Evolutionary conservation across 2,888 invertebrate species (phyloP).

Genomic region (Agriopis aurantiaria): DNA sequence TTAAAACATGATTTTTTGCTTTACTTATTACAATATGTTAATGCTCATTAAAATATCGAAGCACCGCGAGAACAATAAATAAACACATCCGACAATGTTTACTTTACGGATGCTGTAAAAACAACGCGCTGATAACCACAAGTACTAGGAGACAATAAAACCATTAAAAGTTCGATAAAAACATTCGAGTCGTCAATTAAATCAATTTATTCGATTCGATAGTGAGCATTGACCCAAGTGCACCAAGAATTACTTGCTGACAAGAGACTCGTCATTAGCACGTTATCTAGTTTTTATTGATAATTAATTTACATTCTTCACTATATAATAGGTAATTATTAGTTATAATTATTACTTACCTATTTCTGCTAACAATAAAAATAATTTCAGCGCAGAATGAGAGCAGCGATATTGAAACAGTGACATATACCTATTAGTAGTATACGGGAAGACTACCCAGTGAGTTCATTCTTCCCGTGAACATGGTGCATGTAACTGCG

Average conservation of each 20-base stretch:
- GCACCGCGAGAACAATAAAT: slow-evolving; percentile 14
- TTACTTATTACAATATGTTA: not conserved
- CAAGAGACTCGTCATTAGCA: slow-evolving; percentile 31
- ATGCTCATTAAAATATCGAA: slow-evolving; percentile 17
- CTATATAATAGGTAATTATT: slow-evolving; percentile 6
- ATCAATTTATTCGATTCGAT: slow-evolving; percentile 48
- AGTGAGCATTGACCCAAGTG: slow-evolving; percentile 20
- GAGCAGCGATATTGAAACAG: too few relatives aligned
- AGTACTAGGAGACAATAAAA: slow-evolving; percentile 38
- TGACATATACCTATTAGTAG: too few relatives aligned
- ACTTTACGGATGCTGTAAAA: slow-evolving; percentile 25
- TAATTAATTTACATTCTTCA: slow-evolving; percentile 10
- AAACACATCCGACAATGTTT: slow-evolving; percentile 23
- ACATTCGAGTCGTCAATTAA: slow-evolving; percentile 47
- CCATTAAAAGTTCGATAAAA: slow-evolving; percentile 49
- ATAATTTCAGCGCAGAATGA: not conserved
- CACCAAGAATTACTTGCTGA: slow-evolving; percentile 10
- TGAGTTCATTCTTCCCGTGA: too few relatives aligned
- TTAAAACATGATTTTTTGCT: too few relatives aligned
- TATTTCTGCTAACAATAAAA: not conserved
- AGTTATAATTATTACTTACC: not conserved
- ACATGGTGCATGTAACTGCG: too few relatives aligned
- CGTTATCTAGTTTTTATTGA: slow-evolving; percentile 19
- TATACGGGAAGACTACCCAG: too few relatives aligned
- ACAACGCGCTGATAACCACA: slow-evolving; percentile 24